Base-by-base conservation (phyloP, 2,888 invertebrate species). In the Kryphioiulus occultus region DNA sequence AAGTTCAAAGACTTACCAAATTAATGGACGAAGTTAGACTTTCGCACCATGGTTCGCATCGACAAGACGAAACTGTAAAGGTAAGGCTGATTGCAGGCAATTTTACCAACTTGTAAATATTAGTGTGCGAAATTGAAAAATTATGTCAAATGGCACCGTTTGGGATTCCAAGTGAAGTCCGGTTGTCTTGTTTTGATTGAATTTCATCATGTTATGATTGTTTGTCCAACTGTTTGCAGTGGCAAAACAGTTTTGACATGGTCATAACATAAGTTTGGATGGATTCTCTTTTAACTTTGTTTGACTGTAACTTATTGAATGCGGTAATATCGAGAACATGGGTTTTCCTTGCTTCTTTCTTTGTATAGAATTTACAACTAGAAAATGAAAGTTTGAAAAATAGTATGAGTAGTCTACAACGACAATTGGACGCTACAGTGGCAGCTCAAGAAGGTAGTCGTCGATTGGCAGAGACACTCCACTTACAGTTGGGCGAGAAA, bases 381-480 rank as follows among this genome's bases (percentile, higher is more conserved):
- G 95, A 95, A 91, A 95, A 95, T 90, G 93, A 94, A 86, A 94
- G 94, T 90, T 92, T 95, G 85, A 94, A 94, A 90, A 93, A 94
- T 85, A 95, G 95, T 90, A 94, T 95, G 59, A 95, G 91, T 92
- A 95, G 90, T 95, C 89, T 96, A 30, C 96, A 96, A 91, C 95
- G 95, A 89, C 96, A 96, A 92, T 92, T 96, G 90, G 96, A 96
- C 90, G 94, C 96, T 85, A 95, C 96, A 1, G 92, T 96, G 87
- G 95, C 95, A 89, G 95, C 96, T 42, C 96, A 96, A 91, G 96
- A 96, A 91, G 95, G 95, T 30, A 96, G 96, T 92, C 93, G 95
- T 90, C 95, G 96, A 91, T 95, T 96, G 89, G 93, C 96, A 90
- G 95, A 96, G 90, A 96, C 96, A 59, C 93, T 96, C 90, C 97